A percentile compares a stretch with the other conserved stretches of the same genome.
Conservation (phyloP, 1,140 invertebrate species). For the Papilio xuthus region DNA sequence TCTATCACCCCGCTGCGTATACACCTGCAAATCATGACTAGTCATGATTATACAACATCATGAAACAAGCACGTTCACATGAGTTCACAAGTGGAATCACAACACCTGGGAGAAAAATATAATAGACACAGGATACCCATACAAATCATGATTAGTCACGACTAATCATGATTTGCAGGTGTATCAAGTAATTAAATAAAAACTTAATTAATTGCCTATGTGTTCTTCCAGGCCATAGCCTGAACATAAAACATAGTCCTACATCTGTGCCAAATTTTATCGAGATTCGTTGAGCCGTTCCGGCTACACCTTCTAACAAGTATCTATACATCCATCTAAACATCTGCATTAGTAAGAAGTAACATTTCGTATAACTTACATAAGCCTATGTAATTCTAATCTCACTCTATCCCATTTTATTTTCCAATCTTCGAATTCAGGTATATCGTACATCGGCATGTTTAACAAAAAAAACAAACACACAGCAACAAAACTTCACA, state of each 20-base stretch:
- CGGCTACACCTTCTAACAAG: neutral
- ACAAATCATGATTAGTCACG: too few species aligned
- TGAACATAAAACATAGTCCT: too few species aligned
- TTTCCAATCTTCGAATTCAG: slow-evolving; percentile 63
- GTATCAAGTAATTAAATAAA: too few species aligned
- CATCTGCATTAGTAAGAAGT: neutral
- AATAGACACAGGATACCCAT: too few species aligned
- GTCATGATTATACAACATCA: neutral
- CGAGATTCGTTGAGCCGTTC: too few species aligned
- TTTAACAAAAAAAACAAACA: neutral
- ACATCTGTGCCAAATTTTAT: too few species aligned
- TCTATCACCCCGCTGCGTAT: slow-evolving; percentile 90
- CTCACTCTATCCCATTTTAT: slow-evolving; percentile 63
- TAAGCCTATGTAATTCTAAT: slow-evolving; percentile 51
- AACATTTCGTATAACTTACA: slow-evolving; percentile 50
- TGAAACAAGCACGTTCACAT: too few species aligned
- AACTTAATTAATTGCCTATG: too few species aligned
- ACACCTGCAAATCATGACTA: slow-evolving; percentile 77
- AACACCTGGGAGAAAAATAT: too few species aligned
- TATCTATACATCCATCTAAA: slow-evolving; percentile 32
- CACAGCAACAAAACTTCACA: neutral
- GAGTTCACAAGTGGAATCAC: too few species aligned
- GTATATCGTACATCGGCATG: slow-evolving; percentile 28
- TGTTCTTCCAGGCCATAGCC: too few species aligned
- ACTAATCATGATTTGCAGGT: too few species aligned